Evolutionary conservation across 2,113 vertebrate genomes (phyloP), one percentile per base, ranked within the genome.

Genomic region (Corydoras maculifer): DNA sequence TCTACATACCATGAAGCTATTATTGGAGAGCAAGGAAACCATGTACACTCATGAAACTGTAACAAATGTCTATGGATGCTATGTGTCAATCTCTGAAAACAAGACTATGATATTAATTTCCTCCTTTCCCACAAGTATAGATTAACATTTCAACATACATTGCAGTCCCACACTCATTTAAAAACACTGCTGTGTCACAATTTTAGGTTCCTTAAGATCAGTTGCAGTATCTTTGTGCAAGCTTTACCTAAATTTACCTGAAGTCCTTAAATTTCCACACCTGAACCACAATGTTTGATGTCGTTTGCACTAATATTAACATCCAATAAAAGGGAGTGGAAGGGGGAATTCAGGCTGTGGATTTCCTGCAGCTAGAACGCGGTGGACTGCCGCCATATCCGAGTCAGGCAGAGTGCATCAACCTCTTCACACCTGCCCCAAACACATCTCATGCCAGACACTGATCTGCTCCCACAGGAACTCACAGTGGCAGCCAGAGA

Each of bases 1-100:
- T 70, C 68, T 11, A 84, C 82, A 85, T 83, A 77, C 83, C 84
- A 78, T 79, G 62, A 75, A 81, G 83, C 82, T 85, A 82, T 43
- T 75, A 72, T 75, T 74, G 60, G 62, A n/a, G 49, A 62, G 66
- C 9, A 7, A 70, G 57, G 54, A 65, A 75, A 58, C 35, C 43
- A 63, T 62, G 51, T 62, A 30, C 10, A 61, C 51, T 58, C 29
- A 35, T 49, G 32, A 54, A 57, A 66, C 15, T 18, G 29, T 55
- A 74, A 54, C 49, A n/a, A 74, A 67, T 62, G 35, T 30, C 62
- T 71, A 71, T 14, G 48, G 31, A 15, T 31, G 31, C 43, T 31
- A 72, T 75, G 70, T 54, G 63, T 77, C 35, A 74, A 73, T 43
- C 71, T 73, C 14, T 73, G 32, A 57, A 77, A 74, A 67, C 30